A percentile compares a stretch with the other conserved stretches of the same genome.
These are phyloP conservation scores for Dascillus cervinus DNA, from an alignment of 2,888 invertebrate species.

Conservation along the genomic window DNA sequence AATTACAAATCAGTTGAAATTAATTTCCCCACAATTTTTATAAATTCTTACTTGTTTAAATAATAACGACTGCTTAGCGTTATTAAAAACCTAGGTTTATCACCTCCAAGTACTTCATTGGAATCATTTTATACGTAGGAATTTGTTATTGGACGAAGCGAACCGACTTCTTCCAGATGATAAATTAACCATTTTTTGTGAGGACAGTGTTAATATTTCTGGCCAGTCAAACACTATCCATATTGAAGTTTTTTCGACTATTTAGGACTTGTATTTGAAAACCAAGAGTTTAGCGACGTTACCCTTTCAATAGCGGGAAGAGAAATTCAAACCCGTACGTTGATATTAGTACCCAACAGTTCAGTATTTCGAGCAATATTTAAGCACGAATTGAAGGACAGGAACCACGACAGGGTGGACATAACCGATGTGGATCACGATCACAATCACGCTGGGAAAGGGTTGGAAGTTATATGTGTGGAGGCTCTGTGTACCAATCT, in stretches of 20 bases:
- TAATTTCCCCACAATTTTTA: too few relatives aligned
- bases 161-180: constrained; percentile 98
- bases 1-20: too few relatives aligned
- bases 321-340: constrained; percentile 94
- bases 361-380: constrained; percentile 99
- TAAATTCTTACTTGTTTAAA: too few relatives aligned
- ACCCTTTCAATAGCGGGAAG: constrained; percentile 86
- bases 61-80: too few relatives aligned
- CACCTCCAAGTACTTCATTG: too few relatives aligned
- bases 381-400: constrained; percentile 98
- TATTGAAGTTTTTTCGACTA: constrained; percentile 95
- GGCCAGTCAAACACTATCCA: constrained; percentile 97
- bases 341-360: constrained; percentile 96
- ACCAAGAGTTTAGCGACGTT: constrained; percentile 96
- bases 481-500: constrained; percentile 92
- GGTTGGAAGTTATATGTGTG: constrained; percentile 98
- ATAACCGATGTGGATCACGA: constrained; percentile 98
- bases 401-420: constrained; percentile 93
- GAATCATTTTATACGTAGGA: constrained; percentile 98
- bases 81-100: too few relatives aligned
- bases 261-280: constrained; percentile 90
- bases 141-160: constrained; percentile 97
- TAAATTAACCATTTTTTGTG: constrained; percentile 98
- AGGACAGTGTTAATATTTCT: constrained; percentile 98
- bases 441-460: constrained; percentile 86